Base-by-base conservation (phyloP, 2,797 vertebrate genomes). In the Malurus splendens region DNA sequence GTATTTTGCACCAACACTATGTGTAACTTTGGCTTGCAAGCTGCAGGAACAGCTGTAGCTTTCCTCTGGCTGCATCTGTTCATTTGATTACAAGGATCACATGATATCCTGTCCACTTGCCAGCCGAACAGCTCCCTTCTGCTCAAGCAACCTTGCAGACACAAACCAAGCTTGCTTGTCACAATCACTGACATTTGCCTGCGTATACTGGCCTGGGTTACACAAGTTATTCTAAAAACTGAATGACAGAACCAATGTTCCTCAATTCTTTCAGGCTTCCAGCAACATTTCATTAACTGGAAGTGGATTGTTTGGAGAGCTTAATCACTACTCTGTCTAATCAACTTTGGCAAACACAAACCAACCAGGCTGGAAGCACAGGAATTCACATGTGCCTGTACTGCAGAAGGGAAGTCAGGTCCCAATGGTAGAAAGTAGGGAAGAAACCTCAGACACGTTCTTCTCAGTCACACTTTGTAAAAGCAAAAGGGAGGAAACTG, bases 11-110 rank as follows among this genome's bases (percentile, higher is more conserved):
- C 25, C 25, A 70, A 38, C 19, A 54, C 25, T 14, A 14, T 2
- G 20, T n/a, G 18, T 32, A 75, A 62, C 39, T 80, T 65, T 74
- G 68, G 44, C 33, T 55, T 52, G 44, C 32, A 79, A 93, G 41
- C 68, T 88, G 61, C 57, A 67, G 18, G 11, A 92, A 67, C 89
- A 93, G 89, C 82, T 91, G 87, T 30, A 86, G 56, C 54, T 76
- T 78, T 86, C 67, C 73, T 50, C 67, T 32, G 71, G 60, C 47
- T 76, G 36, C 71, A 81, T 50, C 67, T 90, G 70, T 13, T 54
- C 52, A 32, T 86, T 81, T 81, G 73, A 73, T 81, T 56, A 32
- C 41, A 18, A 44, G 30, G 36, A 55, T 55, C 51, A 68, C 14
- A 27, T 30, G n/a, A 56, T 33, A 68, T 5, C 33, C 64, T 61